A percentile compares a stretch with the other conserved stretches of the same genome.
Evolutionary conservation across 2,113 vertebrate genomes (phyloP).

Genomic region (Elaphurus davidianus): DNA sequence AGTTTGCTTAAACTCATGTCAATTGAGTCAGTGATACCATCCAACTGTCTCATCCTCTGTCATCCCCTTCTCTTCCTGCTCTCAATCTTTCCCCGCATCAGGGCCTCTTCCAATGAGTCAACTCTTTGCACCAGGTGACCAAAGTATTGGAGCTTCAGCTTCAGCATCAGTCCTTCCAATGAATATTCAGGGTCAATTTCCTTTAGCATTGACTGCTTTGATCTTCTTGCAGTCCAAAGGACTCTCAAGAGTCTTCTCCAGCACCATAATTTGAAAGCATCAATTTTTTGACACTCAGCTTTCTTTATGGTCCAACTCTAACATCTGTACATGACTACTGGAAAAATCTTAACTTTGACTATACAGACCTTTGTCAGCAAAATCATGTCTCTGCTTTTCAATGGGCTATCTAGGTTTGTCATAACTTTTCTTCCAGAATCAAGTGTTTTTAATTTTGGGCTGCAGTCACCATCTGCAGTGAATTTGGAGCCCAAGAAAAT

Average conservation of each 20-base stretch:
- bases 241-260: background rate
- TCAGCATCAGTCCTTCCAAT: background rate
- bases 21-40: background rate
- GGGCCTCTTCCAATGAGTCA: background rate
- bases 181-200: background rate
- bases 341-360: background rate
- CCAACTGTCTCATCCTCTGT: background rate
- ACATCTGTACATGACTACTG: background rate
- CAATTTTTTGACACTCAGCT: background rate
- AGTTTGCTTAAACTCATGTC: background rate
- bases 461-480: background rate
- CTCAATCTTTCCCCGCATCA: background rate
- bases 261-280: background rate
- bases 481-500: background rate
- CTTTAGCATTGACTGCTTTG: background rate
- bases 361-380: background rate
- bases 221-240: background rate
- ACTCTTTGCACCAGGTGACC: background rate
- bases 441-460: background rate
- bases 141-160: background rate
- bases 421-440: background rate
- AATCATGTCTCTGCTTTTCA: background rate
- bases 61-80: background rate
- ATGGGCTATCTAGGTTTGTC: background rate
- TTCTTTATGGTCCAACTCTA: background rate